Evolutionary conservation across 2,113 vertebrate genomes (phyloP), one percentile per base, ranked within the genome.

Genomic region (Leptosomus discolor): DNA sequence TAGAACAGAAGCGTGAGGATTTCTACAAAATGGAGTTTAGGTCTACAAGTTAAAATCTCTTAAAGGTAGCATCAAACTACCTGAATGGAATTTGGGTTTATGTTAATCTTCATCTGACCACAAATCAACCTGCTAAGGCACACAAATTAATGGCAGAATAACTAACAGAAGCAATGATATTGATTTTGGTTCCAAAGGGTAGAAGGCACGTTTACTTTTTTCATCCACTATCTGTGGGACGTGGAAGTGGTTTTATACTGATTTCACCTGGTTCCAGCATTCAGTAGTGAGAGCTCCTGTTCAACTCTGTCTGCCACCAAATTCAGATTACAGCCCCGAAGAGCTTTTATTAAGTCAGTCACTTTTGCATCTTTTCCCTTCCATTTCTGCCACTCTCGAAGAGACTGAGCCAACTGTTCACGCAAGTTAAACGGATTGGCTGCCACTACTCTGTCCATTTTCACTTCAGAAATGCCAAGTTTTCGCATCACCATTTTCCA

Each of bases 401-500:
- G 97, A 1, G 98, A 86, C 93, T 98, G 98, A 57, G 96, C 1
- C 16, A 98, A n/a, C 14, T 97, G 98, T 41, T 99, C 99, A 0
- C 48, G 65, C 79, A 99, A 87, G 11, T 98, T 92, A 0, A 17
- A 71, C 0, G 96, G 98, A 54, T 98, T 34, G 16, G 90, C 97
- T 32, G 24, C 64, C 53, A 94, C 16, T 22, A 99, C 96, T 67
- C 95, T 97, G 0, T 99, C 98, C 1, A 99, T 95, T 60, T 95
- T 97, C 39, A 75, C 17, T 1, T 99, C 98, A 0, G 41, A n/a
- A 60, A 99, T 2, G 3, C 94, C 77, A 2, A 99, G 98, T 22
- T 94, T 97, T 19, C 99, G 98, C 14, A 98, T 96, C 41, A 99
- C 97, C 45, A 57, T 97, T 50, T 82, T 98, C 99, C 99, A 99